These are phyloP conservation scores for Melanophora roralis DNA, from an alignment of 2,888 invertebrate species.

Conservation along the genomic window DNA sequence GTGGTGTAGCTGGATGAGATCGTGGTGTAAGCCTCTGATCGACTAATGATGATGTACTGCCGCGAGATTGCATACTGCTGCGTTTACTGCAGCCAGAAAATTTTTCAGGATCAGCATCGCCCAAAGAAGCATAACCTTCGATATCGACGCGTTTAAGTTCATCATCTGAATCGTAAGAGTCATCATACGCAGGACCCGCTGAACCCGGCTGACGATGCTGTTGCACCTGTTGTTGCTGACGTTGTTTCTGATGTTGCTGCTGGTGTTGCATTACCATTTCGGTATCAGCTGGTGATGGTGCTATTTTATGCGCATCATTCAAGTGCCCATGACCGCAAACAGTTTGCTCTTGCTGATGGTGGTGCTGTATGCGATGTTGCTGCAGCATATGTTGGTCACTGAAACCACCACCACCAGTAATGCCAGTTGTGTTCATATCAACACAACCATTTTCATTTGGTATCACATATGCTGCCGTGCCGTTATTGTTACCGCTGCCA, in stretches of 20 bases:
- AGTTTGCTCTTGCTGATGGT: conserved; percentile 43
- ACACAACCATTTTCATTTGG: conserved; percentile 61
- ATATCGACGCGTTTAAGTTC: conserved; percentile 91
- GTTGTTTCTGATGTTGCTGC: conserved; percentile 45
- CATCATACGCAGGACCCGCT: conserved; percentile 82
- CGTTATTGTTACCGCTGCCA: conserved; percentile 44
- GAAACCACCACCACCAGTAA: conserved; percentile 39
- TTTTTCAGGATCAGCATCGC: conserved; percentile 87
- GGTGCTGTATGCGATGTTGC: conserved; percentile 60
- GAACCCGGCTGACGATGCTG: conserved; percentile 64
- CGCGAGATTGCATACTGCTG: conserved; percentile 93
- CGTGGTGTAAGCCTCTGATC: conserved; percentile 90
- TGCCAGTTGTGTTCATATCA: conserved; percentile 58
- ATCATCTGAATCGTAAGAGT: conserved; percentile 90
- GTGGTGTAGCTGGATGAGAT: conserved; percentile 94
- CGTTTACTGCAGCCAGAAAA: conserved; percentile 90
- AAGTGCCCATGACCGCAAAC: conserved; percentile 30
- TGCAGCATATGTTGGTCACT: conserved; percentile 68
- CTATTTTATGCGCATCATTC: conserved; percentile 38
- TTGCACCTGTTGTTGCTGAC: conserved; percentile 34
- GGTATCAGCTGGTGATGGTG: conserved; percentile 26
- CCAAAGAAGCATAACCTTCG: conserved; percentile 76
- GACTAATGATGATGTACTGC: conserved; percentile 91
- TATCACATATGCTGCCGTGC: conserved; percentile 28
- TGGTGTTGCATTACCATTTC: conserved; percentile 49